A percentile compares a stretch with the other conserved stretches of the same genome.
These are phyloP conservation scores for Camelus bactrianus DNA, from an alignment of 2,113 vertebrate genomes.

Conservation along the genomic window DNA sequence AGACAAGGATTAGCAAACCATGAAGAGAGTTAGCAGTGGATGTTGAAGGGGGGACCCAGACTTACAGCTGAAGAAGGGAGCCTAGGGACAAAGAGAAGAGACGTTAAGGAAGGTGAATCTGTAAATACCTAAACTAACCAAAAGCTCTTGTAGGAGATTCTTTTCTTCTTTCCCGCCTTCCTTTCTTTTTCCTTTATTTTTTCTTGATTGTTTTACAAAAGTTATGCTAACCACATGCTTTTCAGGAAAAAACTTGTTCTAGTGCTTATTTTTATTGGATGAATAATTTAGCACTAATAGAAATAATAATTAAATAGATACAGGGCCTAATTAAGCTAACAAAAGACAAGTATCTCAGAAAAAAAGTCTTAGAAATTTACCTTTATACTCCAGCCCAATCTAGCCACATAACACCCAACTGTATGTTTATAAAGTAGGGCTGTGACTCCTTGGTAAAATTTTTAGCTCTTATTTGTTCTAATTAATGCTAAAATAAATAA, in stretches of 20 bases:
- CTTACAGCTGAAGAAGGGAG: background rate
- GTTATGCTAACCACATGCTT: background rate
- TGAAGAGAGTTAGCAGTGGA: background rate
- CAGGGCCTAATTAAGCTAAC: constrained; percentile 41
- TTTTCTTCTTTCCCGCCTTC: background rate
- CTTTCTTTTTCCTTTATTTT: background rate
- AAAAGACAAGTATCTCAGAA: constrained; percentile 25
- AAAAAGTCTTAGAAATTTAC: background rate
- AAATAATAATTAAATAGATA: constrained; percentile 68
- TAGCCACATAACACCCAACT: constrained; percentile 24
- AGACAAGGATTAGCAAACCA: background rate
- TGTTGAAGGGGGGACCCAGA: background rate
- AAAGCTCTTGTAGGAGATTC: background rate
- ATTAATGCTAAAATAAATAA: constrained; percentile 8
- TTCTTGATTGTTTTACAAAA: constrained; percentile 24
- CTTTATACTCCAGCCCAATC: background rate
- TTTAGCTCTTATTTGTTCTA: background rate
- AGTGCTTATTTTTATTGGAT: constrained; percentile 42
- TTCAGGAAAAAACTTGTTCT: background rate
- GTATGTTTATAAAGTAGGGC: background rate
- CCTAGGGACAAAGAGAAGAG: background rate
- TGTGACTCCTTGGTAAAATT: background rate
- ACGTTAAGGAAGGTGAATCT: background rate
- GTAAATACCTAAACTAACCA: background rate
- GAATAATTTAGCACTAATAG: constrained; percentile 56